phyloP scores from a whole-genome alignment of 2,888 invertebrate species.

The Pristionchus fissidentatus region DNA sequence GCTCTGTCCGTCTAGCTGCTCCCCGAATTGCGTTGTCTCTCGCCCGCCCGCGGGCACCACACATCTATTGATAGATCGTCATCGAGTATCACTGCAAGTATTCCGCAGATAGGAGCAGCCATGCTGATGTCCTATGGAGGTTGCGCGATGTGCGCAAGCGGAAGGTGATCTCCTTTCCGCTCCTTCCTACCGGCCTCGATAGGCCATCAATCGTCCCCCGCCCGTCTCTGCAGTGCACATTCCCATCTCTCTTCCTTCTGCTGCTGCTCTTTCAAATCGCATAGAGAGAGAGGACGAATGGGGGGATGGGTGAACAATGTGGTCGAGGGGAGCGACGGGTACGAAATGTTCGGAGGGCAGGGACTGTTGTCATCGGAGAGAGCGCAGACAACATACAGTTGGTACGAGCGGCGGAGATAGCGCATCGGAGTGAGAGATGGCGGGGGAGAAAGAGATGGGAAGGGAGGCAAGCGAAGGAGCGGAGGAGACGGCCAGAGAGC shows the following conservation, averaged over 20 bases:
- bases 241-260: constrained; percentile 3
- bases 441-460: constrained; percentile 1
- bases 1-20: not conserved
- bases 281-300: not conserved
- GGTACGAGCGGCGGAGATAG: not conserved
- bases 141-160: too few species aligned
- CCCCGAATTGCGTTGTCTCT: not conserved
- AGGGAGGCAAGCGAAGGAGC: not conserved
- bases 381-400: not conserved
- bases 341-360: constrained; percentile 12
- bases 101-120: too few species aligned
- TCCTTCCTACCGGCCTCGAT: not conserved
- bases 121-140: too few species aligned
- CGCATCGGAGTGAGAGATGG: not conserved
- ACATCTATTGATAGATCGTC: not conserved
- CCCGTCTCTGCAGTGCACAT: not conserved
- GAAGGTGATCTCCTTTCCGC: not conserved
- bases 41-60: not conserved
- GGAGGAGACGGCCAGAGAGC: not conserved
- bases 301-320: constrained; percentile 28
- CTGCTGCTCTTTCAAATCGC: constrained; percentile 25
- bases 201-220: not conserved
- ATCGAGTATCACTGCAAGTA: not conserved
- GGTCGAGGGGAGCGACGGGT: constrained; percentile 26
- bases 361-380: not conserved